phyloP scores from a whole-genome alignment of 2,797 vertebrate species.

The Hybognathus amarus region DNA sequence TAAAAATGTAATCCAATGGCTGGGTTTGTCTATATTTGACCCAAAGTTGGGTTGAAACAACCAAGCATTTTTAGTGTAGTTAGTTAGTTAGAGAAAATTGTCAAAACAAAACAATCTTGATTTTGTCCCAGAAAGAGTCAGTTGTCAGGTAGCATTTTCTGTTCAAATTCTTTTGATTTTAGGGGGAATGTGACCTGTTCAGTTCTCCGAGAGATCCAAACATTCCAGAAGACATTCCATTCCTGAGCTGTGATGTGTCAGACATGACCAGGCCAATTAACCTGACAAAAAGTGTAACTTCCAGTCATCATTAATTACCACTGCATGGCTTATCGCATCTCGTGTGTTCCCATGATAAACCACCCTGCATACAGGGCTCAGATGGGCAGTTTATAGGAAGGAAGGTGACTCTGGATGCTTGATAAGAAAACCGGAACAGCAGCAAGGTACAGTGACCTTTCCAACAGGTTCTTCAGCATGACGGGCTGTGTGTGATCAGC shows the following conservation, averaged over 20 bases:
- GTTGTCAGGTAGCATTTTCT: not conserved
- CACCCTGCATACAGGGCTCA: not conserved
- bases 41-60: too few species aligned
- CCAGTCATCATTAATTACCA: constrained; percentile 1
- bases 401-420: constrained; percentile 1
- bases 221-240: constrained; percentile 18
- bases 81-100: too few species aligned
- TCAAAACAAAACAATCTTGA: not conserved
- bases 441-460: not conserved
- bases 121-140: not conserved
- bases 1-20: too few species aligned
- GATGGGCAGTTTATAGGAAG: constrained; percentile 37
- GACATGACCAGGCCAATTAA: constrained; percentile 7
- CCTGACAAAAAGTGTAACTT: not conserved
- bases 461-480: constrained; percentile 10
- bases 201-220: not conserved
- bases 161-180: not conserved
- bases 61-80: too few species aligned
- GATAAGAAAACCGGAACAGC: constrained; percentile 48
- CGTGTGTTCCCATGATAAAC: constrained; percentile 30
- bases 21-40: too few species aligned
- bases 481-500: constrained; percentile 14
- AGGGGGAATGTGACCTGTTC: not conserved
- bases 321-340: not conserved
- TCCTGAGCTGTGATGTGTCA: not conserved